Percentiles rank a stretch among this genome's conserved stretches.
phyloP scores from a whole-genome alignment of 2,797 vertebrate genomes.

The Hemitrygon akajei region DNA sequence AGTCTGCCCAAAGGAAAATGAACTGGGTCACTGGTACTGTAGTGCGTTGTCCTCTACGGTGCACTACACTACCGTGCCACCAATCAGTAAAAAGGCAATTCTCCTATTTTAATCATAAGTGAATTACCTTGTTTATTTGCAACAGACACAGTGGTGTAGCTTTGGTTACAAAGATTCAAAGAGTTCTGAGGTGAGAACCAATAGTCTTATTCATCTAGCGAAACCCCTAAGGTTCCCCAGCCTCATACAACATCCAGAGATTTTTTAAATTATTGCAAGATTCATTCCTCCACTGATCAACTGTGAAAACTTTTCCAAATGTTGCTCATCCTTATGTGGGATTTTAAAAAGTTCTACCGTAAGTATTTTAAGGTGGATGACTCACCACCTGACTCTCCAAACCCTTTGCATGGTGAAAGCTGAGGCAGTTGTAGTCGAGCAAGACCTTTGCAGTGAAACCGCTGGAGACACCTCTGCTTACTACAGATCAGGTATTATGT shows the following conservation, averaged over 20 bases:
- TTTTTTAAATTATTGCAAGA: background rate
- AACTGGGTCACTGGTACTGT: too few relatives aligned
- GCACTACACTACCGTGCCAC: too few relatives aligned
- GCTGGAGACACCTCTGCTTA: too few relatives aligned
- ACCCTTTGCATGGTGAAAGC: too few relatives aligned
- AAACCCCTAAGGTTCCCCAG: background rate
- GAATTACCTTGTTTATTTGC: background rate
- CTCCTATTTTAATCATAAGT: background rate
- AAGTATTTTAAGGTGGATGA: too few relatives aligned
- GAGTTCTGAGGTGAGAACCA: background rate
- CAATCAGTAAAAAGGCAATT: background rate
- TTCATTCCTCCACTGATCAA: background rate
- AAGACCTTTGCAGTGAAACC: too few relatives aligned
- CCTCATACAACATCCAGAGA: background rate
- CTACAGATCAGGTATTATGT: too few relatives aligned
- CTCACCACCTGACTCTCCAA: too few relatives aligned
- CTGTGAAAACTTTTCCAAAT: background rate
- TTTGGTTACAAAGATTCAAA: background rate
- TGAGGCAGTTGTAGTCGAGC: too few relatives aligned
- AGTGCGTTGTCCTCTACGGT: too few relatives aligned
- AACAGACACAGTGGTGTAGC: background rate
- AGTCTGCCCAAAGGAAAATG: too few relatives aligned
- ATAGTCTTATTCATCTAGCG: background rate
- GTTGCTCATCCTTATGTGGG: background rate
- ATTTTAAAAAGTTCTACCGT: too few relatives aligned